Percentiles rank a stretch among this genome's conserved stretches.
Conservation (phyloP, 1,140 invertebrate species). For the Euura lappo region DNA sequence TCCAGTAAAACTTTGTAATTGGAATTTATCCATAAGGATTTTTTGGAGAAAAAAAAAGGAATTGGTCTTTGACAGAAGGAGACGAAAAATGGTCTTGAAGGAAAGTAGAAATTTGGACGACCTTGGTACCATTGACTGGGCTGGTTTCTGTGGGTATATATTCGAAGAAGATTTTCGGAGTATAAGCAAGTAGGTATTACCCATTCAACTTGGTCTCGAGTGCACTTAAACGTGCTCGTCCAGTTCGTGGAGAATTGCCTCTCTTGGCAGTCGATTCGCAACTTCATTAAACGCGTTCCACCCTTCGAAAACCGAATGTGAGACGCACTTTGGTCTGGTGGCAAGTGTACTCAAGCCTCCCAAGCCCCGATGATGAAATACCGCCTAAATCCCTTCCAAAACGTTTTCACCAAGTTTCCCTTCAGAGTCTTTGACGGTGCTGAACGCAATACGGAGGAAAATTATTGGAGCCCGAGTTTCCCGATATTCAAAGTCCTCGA, state of each 20-base stretch:
- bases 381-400: background rate
- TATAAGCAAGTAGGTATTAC: conserved; percentile 2
- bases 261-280: conserved; percentile 36
- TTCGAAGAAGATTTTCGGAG: background rate
- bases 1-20: background rate
- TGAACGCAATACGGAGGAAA: background rate
- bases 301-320: conserved; percentile 32
- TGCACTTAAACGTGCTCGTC: conserved; percentile 8
- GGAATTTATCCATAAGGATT: background rate
- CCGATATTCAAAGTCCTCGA: no score
- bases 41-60: background rate
- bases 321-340: conserved; percentile 1
- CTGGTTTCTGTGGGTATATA: background rate
- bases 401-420: background rate
- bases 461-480: background rate
- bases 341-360: conserved; percentile 1
- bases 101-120: background rate
- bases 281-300: conserved; percentile 21
- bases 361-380: conserved; percentile 4
- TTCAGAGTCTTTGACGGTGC: background rate
- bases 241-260: conserved; percentile 39
- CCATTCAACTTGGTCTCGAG: conserved; percentile 8
- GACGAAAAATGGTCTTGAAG: background rate
- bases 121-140: background rate
- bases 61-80: background rate